phyloP scores from a whole-genome alignment of 1,140 invertebrate genomes.

The Calycopis cecrops region DNA sequence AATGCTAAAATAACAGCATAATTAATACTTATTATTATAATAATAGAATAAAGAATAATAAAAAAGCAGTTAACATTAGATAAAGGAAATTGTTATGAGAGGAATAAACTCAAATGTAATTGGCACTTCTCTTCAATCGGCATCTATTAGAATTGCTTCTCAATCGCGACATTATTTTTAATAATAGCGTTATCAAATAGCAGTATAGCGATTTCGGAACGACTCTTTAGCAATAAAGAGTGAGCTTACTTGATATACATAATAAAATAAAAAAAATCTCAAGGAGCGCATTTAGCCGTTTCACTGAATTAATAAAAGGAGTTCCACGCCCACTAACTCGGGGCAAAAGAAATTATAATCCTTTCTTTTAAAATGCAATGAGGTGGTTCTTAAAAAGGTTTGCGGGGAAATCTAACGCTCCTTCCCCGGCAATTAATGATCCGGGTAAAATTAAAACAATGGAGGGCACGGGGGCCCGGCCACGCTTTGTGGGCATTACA shows the following conservation, averaged over 20 bases:
- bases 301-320: conserved; percentile 66
- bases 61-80: no score
- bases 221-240: conserved; percentile 12
- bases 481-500: conserved; percentile 36
- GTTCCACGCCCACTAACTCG: conserved; percentile 42
- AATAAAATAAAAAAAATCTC: conserved; percentile 19
- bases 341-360: conserved; percentile 69
- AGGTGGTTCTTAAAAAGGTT: conserved; percentile 70
- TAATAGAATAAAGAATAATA: no score
- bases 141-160: background rate
- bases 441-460: conserved; percentile 69
- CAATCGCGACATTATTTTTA: background rate
- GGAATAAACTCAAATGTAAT: background rate
- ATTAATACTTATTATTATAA: no score
- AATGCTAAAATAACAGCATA: no score
- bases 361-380: conserved; percentile 74
- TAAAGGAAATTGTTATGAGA: no score
- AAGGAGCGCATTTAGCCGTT: conserved; percentile 31
- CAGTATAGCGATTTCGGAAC: no score
- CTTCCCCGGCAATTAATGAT: conserved; percentile 65
- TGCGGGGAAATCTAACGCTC: conserved; percentile 60
- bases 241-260: conserved; percentile 17
- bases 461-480: conserved; percentile 47
- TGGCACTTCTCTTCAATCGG: background rate
- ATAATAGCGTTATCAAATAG: no score